These are phyloP conservation scores for Lycocerus yunnanus DNA, from an alignment of 2,888 invertebrate genomes.

Conservation along the genomic window DNA sequence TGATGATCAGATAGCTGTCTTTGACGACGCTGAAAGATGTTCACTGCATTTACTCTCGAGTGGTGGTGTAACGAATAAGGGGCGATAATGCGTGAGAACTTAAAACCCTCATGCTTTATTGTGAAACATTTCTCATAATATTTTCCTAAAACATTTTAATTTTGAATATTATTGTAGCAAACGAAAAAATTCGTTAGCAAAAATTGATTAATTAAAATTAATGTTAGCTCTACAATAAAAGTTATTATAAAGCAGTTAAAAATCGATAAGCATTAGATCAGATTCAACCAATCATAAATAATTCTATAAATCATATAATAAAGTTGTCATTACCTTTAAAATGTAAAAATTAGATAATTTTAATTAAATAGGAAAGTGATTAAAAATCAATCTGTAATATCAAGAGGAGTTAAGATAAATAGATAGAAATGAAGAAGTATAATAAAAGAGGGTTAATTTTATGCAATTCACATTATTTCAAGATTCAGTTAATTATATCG, in stretches of 20 bases:
- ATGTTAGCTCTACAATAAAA: not conserved
- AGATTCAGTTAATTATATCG: not conserved
- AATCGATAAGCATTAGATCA: not conserved
- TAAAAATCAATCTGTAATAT: not conserved
- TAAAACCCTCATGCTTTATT: not conserved
- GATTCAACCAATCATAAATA: not conserved
- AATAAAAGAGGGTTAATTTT: not conserved
- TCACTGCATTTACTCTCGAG: constrained; percentile 11
- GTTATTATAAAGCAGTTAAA: not conserved
- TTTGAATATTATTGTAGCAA: not conserved
- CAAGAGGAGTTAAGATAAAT: not conserved
- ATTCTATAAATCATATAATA: not conserved
- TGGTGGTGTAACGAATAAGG: not conserved
- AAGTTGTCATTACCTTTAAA: not conserved
- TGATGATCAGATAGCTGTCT: constrained; percentile 38
- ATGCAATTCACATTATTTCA: not conserved
- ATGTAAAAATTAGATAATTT: not conserved
- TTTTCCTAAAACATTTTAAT: not conserved
- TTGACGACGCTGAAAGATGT: constrained; percentile 27
- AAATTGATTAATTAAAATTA: not conserved
- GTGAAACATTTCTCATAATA: not conserved
- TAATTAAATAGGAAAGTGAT: not conserved
- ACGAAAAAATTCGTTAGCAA: not conserved
- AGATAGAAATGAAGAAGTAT: not conserved
- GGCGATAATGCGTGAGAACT: not conserved